Base-by-base conservation (phyloP, 2,888 invertebrate species). In the Diarsia rubi region DNA sequence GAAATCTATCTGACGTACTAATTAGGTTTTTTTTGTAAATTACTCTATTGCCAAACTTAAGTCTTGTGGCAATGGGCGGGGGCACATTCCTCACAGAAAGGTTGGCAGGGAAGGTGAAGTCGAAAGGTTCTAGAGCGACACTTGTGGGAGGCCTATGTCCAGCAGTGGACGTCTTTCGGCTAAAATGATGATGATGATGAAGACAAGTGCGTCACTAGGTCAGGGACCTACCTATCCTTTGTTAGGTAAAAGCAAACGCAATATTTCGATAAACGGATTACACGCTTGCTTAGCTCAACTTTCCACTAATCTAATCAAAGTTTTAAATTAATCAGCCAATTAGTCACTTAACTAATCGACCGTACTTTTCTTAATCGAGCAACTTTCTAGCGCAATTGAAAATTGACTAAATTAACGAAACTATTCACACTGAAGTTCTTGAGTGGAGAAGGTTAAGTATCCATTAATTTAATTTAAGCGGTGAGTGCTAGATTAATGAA, bases 401-500 rank as follows among this genome's bases (percentile, higher is more conserved):
- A 83, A 79, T 68, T 69, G 11, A 62, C 31, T 44, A 37, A 68
- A 71, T 71, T 71, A 68, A 73, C 52, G 24, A 31, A 44, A 78
- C 67, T 80, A 78, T 78, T 78, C 63, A 75, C 57, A 52, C 57
- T 37, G 12, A 68, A 70, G 65, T 72, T 74, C 57, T 11, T 27
- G 60, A 71, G 57, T 76, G 71, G 86, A 83, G 72, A 73, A 85
- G 85, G 83, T 88, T 82, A 87, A 86, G 78, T 78, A 75, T 69
- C 24, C 78, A 78, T 85, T 88, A 86, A 85, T 81, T 76, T 69
- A 75, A 87, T 87, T 79, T 71, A 67, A 78, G 74, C 73, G 63
- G 73, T 73, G 80, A 82, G 81, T 73, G 79, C 71, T 82, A 80
- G 76, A 80, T 82, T 85, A 86, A 88, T 86, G 77, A 75, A 88